Evolutionary conservation across 2,113 vertebrate species (phyloP).

Genomic region (Phalacrocorax carbo): DNA sequence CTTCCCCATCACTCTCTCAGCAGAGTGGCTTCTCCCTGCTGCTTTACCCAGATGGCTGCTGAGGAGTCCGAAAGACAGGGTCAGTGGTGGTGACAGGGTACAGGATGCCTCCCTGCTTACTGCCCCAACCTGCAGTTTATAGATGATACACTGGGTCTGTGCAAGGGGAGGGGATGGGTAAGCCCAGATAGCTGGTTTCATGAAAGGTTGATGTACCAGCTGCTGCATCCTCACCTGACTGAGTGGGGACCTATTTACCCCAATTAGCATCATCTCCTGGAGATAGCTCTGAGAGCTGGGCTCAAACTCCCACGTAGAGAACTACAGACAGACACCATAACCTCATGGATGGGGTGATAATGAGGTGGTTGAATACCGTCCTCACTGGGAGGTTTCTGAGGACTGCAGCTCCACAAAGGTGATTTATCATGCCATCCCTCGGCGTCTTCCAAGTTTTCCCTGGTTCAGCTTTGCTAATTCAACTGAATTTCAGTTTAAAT

Average conservation of each 20-base stretch:
- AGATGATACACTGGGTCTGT: neutral
- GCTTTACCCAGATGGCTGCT: neutral
- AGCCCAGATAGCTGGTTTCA: neutral
- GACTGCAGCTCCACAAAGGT: neutral
- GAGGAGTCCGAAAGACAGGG: neutral
- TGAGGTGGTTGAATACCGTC: neutral
- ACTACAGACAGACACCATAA: neutral
- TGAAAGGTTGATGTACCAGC: neutral
- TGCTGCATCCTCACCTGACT: neutral
- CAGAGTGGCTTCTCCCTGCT: neutral
- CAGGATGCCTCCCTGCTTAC: neutral
- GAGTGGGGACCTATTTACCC: neutral
- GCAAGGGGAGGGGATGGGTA: neutral
- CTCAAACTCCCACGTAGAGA: neutral
- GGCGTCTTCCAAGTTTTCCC: neutral
- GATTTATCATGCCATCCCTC: neutral
- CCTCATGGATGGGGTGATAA: rapidly evolving
- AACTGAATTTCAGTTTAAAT: neutral
- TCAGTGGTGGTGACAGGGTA: neutral
- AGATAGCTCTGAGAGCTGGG: neutral
- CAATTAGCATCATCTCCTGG: neutral
- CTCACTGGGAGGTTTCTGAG: neutral
- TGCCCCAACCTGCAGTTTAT: neutral
- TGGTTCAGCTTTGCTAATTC: neutral
- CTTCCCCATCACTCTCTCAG: neutral